phyloP scores from a whole-genome alignment of 2,888 invertebrate genomes.

The Isotomurus palustris region DNA sequence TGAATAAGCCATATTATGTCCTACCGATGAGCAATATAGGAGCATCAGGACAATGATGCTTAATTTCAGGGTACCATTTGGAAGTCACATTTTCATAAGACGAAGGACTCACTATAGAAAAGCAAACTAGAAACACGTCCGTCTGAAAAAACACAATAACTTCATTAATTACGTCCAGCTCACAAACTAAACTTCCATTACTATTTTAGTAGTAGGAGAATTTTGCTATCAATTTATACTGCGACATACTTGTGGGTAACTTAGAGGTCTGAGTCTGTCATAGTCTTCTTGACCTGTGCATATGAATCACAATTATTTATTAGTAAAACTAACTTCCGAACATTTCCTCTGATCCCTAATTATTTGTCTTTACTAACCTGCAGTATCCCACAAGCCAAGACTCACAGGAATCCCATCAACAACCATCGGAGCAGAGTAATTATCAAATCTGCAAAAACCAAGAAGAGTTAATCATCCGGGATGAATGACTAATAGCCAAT shows the following conservation, averaged over 20 bases:
- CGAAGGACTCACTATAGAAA: conserved; percentile 97
- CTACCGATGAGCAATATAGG: conserved; percentile 96
- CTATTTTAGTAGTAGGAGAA: too few relatives aligned
- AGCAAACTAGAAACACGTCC: conserved; percentile 98
- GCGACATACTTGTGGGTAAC: conserved; percentile 76
- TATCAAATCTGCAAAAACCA: conserved; percentile 74
- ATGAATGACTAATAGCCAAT: too few relatives aligned
- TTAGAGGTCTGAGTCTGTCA: conserved; percentile 86
- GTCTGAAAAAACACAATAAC: conserved; percentile 59
- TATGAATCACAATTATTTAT: too few relatives aligned
- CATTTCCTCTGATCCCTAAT: too few relatives aligned
- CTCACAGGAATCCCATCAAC: conserved; percentile 97
- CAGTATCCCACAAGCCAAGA: conserved; percentile 93
- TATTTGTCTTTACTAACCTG: neutral
- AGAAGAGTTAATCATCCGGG: conserved; percentile 1
- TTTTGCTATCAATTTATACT: too few relatives aligned
- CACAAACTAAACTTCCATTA: too few relatives aligned
- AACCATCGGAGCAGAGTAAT: conserved; percentile 98
- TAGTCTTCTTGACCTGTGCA: conserved; percentile 98
- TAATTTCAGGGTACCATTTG: conserved; percentile 99
- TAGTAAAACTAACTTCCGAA: too few relatives aligned
- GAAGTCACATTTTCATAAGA: conserved; percentile 99
- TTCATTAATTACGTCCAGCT: neutral
- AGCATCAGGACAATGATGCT: conserved; percentile 99
- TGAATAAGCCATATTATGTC: too few relatives aligned